These are phyloP conservation scores for Leptopilina syphax DNA, from an alignment of 2,888 invertebrate species.

Conservation along the genomic window DNA sequence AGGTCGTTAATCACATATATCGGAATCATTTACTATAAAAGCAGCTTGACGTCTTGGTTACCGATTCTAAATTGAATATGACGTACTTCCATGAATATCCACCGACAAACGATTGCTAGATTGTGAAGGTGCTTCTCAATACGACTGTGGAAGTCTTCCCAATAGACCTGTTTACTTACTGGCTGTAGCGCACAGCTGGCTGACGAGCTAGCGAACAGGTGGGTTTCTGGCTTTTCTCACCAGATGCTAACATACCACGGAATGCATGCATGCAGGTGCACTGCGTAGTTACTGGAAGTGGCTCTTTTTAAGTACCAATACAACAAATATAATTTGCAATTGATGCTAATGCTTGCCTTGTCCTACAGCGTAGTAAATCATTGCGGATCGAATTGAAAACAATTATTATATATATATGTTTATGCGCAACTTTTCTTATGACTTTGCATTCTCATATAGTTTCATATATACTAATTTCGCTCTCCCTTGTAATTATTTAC, in stretches of 20 bases:
- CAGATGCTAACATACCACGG: slow-evolving; percentile 59
- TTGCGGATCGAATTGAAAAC: slow-evolving; percentile 11
- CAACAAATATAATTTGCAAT: slow-evolving; percentile 40
- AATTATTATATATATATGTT: not conserved
- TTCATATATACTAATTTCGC: not conserved
- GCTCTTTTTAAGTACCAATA: slow-evolving; percentile 34
- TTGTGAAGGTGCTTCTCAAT: slow-evolving; percentile 35
- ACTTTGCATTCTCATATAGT: not conserved
- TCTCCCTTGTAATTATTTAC: too few relatives aligned
- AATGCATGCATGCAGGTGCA: slow-evolving; percentile 57
- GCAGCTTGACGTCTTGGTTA: slow-evolving; percentile 39
- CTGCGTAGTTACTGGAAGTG: slow-evolving; percentile 51
- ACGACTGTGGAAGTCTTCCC: slow-evolving; percentile 39
- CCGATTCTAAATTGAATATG: slow-evolving; percentile 41
- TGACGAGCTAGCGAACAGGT: slow-evolving; percentile 62
- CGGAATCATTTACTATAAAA: slow-evolving; percentile 32
- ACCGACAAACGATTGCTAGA: slow-evolving; percentile 40
- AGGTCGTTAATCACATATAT: slow-evolving; percentile 28
- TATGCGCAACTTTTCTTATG: too few relatives aligned
- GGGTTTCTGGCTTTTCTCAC: slow-evolving; percentile 62
- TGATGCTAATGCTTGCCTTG: slow-evolving; percentile 40
- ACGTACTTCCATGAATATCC: slow-evolving; percentile 36
- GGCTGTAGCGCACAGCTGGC: slow-evolving; percentile 60
- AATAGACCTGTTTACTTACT: slow-evolving; percentile 54
- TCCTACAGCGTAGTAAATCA: slow-evolving; percentile 33